Base-by-base conservation (phyloP, 2,888 invertebrate genomes). In the Antheraea assamensis region DNA sequence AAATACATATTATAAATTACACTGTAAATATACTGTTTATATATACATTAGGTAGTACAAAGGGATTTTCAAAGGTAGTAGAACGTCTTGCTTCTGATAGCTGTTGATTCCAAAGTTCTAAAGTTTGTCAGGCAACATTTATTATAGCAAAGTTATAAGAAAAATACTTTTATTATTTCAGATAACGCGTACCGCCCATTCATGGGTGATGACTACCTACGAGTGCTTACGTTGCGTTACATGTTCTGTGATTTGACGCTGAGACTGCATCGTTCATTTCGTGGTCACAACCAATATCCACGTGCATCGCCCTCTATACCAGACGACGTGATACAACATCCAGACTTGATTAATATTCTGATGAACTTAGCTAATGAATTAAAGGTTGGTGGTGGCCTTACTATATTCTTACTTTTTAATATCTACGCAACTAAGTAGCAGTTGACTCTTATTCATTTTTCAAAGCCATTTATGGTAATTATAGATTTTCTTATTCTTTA, bases 181-280 rank as follows among this genome's bases (percentile, higher is more conserved):
- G 97, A 97, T 86, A 92, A 95, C 71, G 95, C 96, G 75, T 97
- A 96, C 90, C 94, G 98, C 79, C 97, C 98, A 92, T 99, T 99
- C 93, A 97, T 99, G 93, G 98, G 98, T 66, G 99, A 99, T 91
- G 99, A 99, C 87, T 99, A 99, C 93, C 95, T 99, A 80, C 96
- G 99, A 76, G 95, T 98, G 76, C 94, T 99, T 77, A 95, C 99
- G 78, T 95, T 98, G 79, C 97, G 99, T 78, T 99, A 97, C 94
- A 97, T 99, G 79, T 99, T 99, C 95, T 99, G 99, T 95, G 98
- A 98, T 95, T 97, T 98, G 83, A 97, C 98, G 72, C 95, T 99
- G 79, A 97, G 98, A 80, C 95, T 98, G 86, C 99, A 99, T 93
- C 96, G 98, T 78, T 97, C 97, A 75, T 97, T 97, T 90, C 96